Evolutionary conservation across 2,888 invertebrate genomes (phyloP).

Genomic region (Netelia inedita): DNA sequence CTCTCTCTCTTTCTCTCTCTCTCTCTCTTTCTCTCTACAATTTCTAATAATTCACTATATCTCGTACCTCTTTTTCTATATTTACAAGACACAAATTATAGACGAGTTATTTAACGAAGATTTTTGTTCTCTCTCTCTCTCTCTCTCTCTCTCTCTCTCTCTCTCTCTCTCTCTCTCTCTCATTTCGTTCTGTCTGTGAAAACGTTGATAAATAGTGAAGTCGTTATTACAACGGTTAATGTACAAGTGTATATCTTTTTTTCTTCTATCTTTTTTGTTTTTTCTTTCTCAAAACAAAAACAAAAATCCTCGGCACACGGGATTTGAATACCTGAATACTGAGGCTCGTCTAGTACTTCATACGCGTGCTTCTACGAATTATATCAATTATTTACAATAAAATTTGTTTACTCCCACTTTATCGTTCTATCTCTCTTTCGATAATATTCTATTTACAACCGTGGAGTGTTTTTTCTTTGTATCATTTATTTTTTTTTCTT

Average conservation of each 20-base stretch:
- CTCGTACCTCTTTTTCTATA: constrained; percentile 60
- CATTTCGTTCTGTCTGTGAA: constrained; percentile 50
- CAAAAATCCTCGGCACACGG: constrained; percentile 73
- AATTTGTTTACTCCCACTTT: constrained; percentile 39
- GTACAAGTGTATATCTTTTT: constrained; percentile 54
- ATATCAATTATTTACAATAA: constrained; percentile 69
- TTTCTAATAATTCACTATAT: constrained; percentile 64
- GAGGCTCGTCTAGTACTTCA: constrained; percentile 65
- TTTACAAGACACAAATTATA: constrained; percentile 69
- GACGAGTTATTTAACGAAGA: constrained; percentile 67
- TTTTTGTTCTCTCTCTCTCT: constrained; percentile 34
- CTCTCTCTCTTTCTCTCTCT: constrained; percentile 40
- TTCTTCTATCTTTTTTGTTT: constrained; percentile 75
- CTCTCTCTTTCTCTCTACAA: constrained; percentile 43
- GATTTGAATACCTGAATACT: constrained; percentile 61
- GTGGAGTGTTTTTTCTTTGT: constrained; percentile 50
- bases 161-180: constrained; percentile 40
- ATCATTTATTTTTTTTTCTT: constrained; percentile 5
- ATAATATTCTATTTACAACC: constrained; percentile 66
- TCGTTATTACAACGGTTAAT: constrained; percentile 73
- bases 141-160: constrained; percentile 58
- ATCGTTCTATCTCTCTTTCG: background rate
- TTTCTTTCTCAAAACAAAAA: constrained; percentile 74
- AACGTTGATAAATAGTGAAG: constrained; percentile 64
- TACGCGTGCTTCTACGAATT: constrained; percentile 67